Percentiles rank a stretch among this genome's conserved stretches.
These are phyloP conservation scores for Helicoverpa zea DNA, from an alignment of 1,140 invertebrate genomes.

Conservation along the genomic window DNA sequence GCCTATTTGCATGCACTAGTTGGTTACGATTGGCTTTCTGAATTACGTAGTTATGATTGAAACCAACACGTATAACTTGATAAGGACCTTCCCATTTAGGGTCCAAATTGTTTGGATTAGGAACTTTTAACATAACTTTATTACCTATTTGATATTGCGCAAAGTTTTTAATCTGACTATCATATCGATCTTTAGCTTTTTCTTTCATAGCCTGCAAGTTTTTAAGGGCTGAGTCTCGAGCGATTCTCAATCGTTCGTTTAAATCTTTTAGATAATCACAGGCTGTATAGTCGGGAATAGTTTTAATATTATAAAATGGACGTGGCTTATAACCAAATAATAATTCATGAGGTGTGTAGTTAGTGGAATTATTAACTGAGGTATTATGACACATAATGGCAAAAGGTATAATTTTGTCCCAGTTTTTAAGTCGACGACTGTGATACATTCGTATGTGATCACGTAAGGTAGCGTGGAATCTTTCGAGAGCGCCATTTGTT, in stretches of 20 bases:
- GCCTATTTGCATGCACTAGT: not conserved
- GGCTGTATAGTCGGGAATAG: constrained; percentile 58
- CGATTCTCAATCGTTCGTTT: constrained; percentile 61
- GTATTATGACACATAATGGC: constrained; percentile 87
- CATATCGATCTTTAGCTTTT: constrained; percentile 65
- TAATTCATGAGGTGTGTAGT: constrained; percentile 76
- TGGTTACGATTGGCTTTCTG: not conserved
- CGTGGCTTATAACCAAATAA: constrained; percentile 78
- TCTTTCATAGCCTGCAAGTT: constrained; percentile 68
- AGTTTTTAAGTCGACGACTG: constrained; percentile 69
- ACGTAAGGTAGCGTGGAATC: constrained; percentile 74
- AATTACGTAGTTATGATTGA: constrained; percentile 1
- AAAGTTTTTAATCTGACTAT: constrained; percentile 64
- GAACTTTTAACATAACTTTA: constrained; percentile 62
- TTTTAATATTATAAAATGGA: constrained; percentile 63
- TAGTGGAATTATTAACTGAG: constrained; percentile 69
- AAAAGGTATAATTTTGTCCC: constrained; percentile 79
- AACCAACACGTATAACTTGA: constrained; percentile 38
- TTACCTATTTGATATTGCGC: constrained; percentile 57
- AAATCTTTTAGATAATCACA: constrained; percentile 66
- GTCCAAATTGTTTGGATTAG: constrained; percentile 67
- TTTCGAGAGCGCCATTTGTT: too few species aligned
- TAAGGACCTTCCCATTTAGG: constrained; percentile 71
- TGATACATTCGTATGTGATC: constrained; percentile 79
- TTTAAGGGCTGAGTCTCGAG: constrained; percentile 55